Evolutionary conservation across 2,888 invertebrate genomes (phyloP).

Genomic region (Drosophila hamatofila): DNA sequence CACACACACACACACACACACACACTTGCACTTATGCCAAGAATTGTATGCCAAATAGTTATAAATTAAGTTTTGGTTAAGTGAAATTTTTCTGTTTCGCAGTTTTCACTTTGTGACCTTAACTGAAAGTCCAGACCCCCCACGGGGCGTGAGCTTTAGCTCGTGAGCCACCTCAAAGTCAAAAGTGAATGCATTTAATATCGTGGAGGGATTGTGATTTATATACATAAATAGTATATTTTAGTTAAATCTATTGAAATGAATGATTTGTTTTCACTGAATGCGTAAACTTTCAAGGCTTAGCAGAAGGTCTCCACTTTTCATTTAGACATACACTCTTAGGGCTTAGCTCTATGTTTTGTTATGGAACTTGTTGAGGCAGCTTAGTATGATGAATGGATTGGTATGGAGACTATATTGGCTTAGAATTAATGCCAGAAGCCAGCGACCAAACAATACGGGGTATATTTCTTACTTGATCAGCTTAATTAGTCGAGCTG

Average conservation of each 20-base stretch:
- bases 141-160: conserved; percentile 9
- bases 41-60: conserved; percentile 60
- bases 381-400: neutral
- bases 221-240: neutral
- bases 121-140: conserved; percentile 27
- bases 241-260: neutral
- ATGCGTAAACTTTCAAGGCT: conserved; percentile 7
- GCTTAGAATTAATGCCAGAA: too few species aligned
- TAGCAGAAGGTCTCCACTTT: neutral
- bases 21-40: conserved; percentile 25
- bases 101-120: conserved; percentile 64
- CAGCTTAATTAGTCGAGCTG: too few species aligned
- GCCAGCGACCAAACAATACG: too few species aligned
- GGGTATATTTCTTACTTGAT: too few species aligned
- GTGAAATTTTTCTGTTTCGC: conserved; percentile 54
- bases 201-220: conserved; percentile 1
- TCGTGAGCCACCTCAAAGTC: conserved; percentile 12
- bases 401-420: neutral
- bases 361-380: neutral
- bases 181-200: conserved; percentile 59
- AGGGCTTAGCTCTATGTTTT: neutral
- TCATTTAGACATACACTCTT: neutral
- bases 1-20: conserved; percentile 12
- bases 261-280: neutral
- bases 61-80: conserved; percentile 34